A percentile compares a stretch with the other conserved stretches of the same genome.
Conservation (phyloP, 2,113 vertebrate species). For the Petrocephalus zakoni region DNA sequence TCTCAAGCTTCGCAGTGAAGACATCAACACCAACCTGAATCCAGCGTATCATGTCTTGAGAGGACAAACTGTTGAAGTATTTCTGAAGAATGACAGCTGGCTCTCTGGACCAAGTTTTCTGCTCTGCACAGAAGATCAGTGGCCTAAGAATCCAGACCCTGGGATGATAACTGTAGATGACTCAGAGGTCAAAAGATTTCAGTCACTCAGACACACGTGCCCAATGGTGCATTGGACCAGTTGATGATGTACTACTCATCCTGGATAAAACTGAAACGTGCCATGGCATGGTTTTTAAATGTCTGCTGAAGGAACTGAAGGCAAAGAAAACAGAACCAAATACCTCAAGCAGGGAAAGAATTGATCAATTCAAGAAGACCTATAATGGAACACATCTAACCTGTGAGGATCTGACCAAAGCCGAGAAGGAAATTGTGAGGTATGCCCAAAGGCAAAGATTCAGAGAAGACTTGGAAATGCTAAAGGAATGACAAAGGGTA, state of each 20-base stretch:
- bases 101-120: constrained; percentile 18
- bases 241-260: constrained; percentile 20
- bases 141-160: constrained; percentile 21
- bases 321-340: too few species aligned
- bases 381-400: too few species aligned
- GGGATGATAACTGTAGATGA: constrained; percentile 14
- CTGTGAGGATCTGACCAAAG: too few species aligned
- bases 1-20: constrained; percentile 23
- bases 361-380: too few species aligned
- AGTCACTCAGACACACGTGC: constrained; percentile 8
- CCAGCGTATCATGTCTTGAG: constrained; percentile 19
- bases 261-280: not conserved
- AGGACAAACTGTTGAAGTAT: constrained; percentile 11
- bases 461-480: too few species aligned
- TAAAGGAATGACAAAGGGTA: too few species aligned
- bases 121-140: constrained; percentile 3
- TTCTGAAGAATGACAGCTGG: constrained; percentile 19
- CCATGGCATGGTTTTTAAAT: too few species aligned
- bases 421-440: too few species aligned
- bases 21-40: constrained; percentile 20
- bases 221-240: constrained; percentile 1
- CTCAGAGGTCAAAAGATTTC: constrained; percentile 19
- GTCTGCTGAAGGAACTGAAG: too few species aligned
- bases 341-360: too few species aligned
- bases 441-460: too few species aligned